A percentile compares a stretch with the other conserved stretches of the same genome.
Evolutionary conservation across 2,113 vertebrate species (phyloP).

Genomic region (Tinamus guttatus): DNA sequence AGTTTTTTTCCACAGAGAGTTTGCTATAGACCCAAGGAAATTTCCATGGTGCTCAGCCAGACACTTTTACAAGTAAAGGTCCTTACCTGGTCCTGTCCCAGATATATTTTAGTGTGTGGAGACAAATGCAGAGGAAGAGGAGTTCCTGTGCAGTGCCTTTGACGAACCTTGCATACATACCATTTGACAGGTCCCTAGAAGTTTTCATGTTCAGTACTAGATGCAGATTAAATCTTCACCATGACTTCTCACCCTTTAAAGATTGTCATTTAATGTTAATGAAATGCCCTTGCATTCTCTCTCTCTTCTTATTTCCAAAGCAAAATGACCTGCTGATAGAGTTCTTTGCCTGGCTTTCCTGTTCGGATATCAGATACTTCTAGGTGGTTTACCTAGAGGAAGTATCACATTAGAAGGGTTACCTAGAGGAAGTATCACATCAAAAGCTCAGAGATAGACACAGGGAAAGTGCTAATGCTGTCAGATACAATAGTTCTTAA

Average conservation of each 20-base stretch:
- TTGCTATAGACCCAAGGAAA: not conserved
- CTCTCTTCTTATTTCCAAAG: not conserved
- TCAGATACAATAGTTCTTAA: not conserved
- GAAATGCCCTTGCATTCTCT: not conserved
- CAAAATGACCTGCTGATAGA: not conserved
- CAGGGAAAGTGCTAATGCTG: not conserved
- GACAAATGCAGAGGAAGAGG: not conserved
- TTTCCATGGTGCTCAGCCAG: not conserved
- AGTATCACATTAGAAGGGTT: not conserved
- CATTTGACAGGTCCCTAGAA: not conserved
- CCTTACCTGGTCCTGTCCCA: not conserved
- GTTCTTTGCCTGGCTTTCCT: not conserved
- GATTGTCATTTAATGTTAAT: not conserved
- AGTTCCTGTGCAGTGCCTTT: not conserved
- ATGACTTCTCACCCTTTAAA: not conserved
- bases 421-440: not conserved
- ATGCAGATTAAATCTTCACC: not conserved
- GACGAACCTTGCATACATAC: not conserved
- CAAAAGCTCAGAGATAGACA: not conserved
- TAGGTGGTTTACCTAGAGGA: constrained; percentile 20
- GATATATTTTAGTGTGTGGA: not conserved
- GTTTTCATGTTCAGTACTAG: not conserved
- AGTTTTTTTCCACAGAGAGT: not conserved
- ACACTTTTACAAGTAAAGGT: not conserved
- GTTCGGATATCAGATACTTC: constrained; percentile 11